phyloP scores from a whole-genome alignment of 2,797 vertebrate genomes.

The Rhadinocentrus ornatus region DNA sequence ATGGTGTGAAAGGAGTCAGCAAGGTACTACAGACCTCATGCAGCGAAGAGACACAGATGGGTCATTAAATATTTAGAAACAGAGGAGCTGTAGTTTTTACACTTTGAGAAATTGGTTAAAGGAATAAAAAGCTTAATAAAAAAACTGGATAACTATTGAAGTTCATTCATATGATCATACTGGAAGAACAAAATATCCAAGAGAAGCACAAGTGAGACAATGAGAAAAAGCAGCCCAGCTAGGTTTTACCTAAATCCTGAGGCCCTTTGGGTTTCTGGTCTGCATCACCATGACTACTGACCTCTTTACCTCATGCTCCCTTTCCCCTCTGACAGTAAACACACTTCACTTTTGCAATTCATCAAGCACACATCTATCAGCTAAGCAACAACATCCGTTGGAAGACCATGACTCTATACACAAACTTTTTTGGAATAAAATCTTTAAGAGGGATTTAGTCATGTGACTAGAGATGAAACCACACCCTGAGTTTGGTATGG shows the following conservation, averaged over 20 bases:
- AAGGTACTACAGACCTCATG: neutral
- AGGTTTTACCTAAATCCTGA: conserved; percentile 58
- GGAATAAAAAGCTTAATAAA: neutral
- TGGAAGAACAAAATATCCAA: conserved; percentile 1
- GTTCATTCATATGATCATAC: conserved; percentile 7
- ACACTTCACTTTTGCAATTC: conserved; percentile 67
- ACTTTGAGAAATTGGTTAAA: neutral
- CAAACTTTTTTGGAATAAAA: conserved; percentile 41
- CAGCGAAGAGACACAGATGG: conserved; percentile 1
- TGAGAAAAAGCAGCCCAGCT: conserved; percentile 57
- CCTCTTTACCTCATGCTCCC: conserved; percentile 61
- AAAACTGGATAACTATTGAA: neutral
- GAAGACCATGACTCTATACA: conserved; percentile 61
- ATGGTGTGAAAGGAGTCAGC: conserved; percentile 5
- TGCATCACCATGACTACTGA: conserved; percentile 74
- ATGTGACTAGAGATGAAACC: conserved; percentile 2
- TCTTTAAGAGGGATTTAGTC: conserved; percentile 30
- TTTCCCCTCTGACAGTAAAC: conserved; percentile 72
- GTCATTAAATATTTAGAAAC: conserved; percentile 9
- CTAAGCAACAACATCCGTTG: conserved; percentile 63
- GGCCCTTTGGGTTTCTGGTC: conserved; percentile 66
- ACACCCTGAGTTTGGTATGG: conserved; percentile 8
- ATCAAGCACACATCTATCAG: conserved; percentile 61
- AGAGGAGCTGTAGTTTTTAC: neutral
- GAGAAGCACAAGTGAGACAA: conserved; percentile 13